Percentiles rank a stretch among this genome's conserved stretches.
These are phyloP conservation scores for Ooceraea biroi DNA, from an alignment of 1,140 invertebrate species.

Conservation along the genomic window DNA sequence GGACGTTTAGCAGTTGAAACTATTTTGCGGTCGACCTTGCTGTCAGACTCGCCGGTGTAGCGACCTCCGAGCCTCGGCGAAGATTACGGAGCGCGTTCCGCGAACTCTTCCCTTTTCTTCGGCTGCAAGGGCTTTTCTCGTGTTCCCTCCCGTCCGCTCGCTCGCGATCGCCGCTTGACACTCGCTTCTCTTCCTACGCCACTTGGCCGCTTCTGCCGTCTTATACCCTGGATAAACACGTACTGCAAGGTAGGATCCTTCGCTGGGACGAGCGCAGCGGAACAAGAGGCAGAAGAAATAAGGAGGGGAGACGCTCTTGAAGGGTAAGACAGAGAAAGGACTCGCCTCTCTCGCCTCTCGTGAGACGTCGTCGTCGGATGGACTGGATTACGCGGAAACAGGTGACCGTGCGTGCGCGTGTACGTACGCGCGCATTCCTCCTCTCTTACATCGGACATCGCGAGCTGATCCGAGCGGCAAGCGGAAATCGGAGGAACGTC, in stretches of 20 bases:
- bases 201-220: slow-evolving; percentile 62
- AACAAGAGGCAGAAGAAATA: slow-evolving; percentile 59
- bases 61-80: slow-evolving; percentile 77
- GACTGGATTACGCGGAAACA: slow-evolving; percentile 61
- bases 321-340: slow-evolving; percentile 72
- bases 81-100: slow-evolving; percentile 69
- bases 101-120: slow-evolving; percentile 65
- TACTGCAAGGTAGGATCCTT: slow-evolving; percentile 71
- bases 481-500: no score
- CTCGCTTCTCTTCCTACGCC: slow-evolving; percentile 43
- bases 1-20: slow-evolving; percentile 69
- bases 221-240: slow-evolving; percentile 68
- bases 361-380: slow-evolving; percentile 56
- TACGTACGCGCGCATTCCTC: neutral
- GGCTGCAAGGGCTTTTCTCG: slow-evolving; percentile 55
- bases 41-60: slow-evolving; percentile 81
- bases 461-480: no score
- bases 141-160: slow-evolving; percentile 62
- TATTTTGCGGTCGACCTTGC: slow-evolving; percentile 84
- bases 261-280: slow-evolving; percentile 65
- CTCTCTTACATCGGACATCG: neutral
- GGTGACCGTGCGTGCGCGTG: slow-evolving; percentile 35
- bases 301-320: slow-evolving; percentile 56
- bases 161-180: slow-evolving; percentile 7
- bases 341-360: slow-evolving; percentile 26